Evolutionary conservation across 1,140 invertebrate genomes (phyloP), one percentile per base, ranked within the genome.

Genomic region (Mizuhopecten yessoensis): DNA sequence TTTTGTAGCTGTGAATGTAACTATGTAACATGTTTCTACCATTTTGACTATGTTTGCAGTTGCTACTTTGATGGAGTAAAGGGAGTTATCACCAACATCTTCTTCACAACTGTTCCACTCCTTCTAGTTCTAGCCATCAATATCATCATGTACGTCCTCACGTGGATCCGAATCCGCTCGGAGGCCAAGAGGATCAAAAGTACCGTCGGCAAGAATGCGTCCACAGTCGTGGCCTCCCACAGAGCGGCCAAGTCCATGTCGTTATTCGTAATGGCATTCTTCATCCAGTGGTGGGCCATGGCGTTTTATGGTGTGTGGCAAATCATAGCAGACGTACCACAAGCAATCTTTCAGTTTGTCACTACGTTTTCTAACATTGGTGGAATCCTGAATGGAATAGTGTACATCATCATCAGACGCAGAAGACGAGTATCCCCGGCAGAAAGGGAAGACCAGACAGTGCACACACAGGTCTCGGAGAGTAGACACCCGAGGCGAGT

Each of bases 281-380:
- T 94, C 34, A 89, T 94, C 17, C 93, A 94, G n/a, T 94, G 93
- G 93, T 94, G 93, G 92, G 92, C 93, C 0, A 87, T 94, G 88
- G 92, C 91, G n/a, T 86, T 94, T 15, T 91, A 90, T 57, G 92
- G 93, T 20, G 89, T 92, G 15, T 94, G 92, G 93, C 91, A 88
- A 20, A 49, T 91, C 2, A 89, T 89, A 1, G 86, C 36, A 7
- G 90, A 90, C 33, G 93, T 94, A 3, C 93, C 93, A 17, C 93
- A 94, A 42, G 75, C 87, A 2, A 39, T 94, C 0, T 90, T 91
- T 42, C 92, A 92, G 34, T 89, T 92, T 23, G 92, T 94, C 1
- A 92, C 92, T 29, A 94, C 92, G 29, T 94, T 94, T 23, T 92
- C 93, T 3, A 94, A 94, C 86, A 75, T 93, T 20, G 93, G 93